These are phyloP conservation scores for Dolichallabes microphthalmus DNA, from an alignment of 2,113 vertebrate species.

Conservation along the genomic window DNA sequence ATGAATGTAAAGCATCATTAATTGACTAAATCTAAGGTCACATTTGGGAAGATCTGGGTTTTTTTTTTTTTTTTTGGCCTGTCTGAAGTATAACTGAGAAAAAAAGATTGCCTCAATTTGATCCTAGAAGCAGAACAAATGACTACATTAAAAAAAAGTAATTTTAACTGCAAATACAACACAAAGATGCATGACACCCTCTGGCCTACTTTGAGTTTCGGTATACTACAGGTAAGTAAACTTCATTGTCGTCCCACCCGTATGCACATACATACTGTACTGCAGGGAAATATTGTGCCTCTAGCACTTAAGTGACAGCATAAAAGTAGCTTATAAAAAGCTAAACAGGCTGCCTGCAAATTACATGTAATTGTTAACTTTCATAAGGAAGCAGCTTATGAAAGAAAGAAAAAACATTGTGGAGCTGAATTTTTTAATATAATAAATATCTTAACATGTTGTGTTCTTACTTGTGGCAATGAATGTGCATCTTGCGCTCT, in stretches of 20 bases:
- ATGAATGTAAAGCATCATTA: slow-evolving; percentile 5
- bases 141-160: not conserved
- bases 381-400: not conserved
- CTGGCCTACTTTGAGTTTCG: not conserved
- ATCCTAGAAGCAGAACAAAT: not conserved
- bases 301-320: not conserved
- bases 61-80: too few relatives aligned
- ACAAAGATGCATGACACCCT: not conserved
- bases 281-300: not conserved
- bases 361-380: not conserved
- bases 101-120: not conserved
- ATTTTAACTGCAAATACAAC: not conserved
- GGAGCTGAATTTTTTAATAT: not conserved
- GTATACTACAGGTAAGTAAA: not conserved
- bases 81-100: not conserved
- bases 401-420: not conserved
- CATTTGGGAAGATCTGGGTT: not conserved
- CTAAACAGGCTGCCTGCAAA: not conserved
- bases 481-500: not conserved
- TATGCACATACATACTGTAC: not conserved
- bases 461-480: not conserved
- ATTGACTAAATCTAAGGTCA: not conserved
- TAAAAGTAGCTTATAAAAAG: slow-evolving; percentile 11
- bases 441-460: not conserved
- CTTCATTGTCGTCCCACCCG: not conserved